A percentile compares a stretch with the other conserved stretches of the same genome.
Evolutionary conservation across 1,140 invertebrate species (phyloP).

Genomic region (Cydia pomonella): DNA sequence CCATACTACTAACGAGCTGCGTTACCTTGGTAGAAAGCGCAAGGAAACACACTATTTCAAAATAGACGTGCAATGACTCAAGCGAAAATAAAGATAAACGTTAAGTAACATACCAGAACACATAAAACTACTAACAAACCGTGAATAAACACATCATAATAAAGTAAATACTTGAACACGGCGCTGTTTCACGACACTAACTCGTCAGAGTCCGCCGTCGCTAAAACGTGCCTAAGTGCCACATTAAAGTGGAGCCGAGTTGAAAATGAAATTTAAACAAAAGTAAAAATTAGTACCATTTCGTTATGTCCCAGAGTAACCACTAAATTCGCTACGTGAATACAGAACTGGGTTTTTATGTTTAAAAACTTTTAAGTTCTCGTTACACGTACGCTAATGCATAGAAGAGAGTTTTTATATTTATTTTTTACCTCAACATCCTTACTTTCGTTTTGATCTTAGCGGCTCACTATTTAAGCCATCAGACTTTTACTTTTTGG

Average conservation of each 20-base stretch:
- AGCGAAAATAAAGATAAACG: slow-evolving; percentile 25
- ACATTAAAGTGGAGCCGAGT: slow-evolving; percentile 35
- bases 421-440: slow-evolving; percentile 1
- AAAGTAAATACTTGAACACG: slow-evolving; percentile 26
- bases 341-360: slow-evolving; percentile 49
- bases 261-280: slow-evolving; percentile 42
- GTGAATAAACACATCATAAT: slow-evolving; percentile 29
- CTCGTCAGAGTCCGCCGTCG: slow-evolving; percentile 5
- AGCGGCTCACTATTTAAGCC: slow-evolving; percentile 40
- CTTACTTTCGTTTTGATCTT: slow-evolving; percentile 44
- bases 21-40: slow-evolving; percentile 29
- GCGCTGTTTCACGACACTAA: slow-evolving; percentile 18
- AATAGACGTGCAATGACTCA: neutral
- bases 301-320: slow-evolving; percentile 45
- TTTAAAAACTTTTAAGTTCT: slow-evolving; percentile 22
- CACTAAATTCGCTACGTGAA: slow-evolving; percentile 52
- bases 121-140: slow-evolving; percentile 5
- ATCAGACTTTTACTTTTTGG: slow-evolving; percentile 52
- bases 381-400: slow-evolving; percentile 14
- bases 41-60: slow-evolving; percentile 7
- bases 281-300: slow-evolving; percentile 40
- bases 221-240: slow-evolving; percentile 25
- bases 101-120: slow-evolving; percentile 29
- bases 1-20: slow-evolving; percentile 1
- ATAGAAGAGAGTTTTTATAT: slow-evolving; percentile 5